phyloP scores from a whole-genome alignment of 2,888 invertebrate species.

The Serripes groenlandicus region DNA sequence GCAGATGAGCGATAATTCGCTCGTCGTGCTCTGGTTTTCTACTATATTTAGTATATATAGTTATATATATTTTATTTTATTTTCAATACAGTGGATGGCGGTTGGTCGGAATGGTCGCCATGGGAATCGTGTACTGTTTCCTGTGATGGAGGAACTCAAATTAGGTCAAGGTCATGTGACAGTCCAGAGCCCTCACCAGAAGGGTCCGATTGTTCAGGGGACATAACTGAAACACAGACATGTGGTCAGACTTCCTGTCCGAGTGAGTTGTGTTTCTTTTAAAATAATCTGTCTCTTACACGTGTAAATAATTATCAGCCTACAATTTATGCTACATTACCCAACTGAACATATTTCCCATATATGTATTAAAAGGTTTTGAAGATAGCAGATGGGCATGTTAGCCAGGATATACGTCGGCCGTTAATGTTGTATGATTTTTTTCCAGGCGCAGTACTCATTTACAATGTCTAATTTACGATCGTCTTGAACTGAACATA shows the following conservation, averaged over 20 bases:
- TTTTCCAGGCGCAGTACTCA: no score
- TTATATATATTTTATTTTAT: background rate
- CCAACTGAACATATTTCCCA: no score
- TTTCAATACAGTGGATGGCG: conserved; percentile 2
- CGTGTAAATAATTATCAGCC: no score
- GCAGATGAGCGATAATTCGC: background rate
- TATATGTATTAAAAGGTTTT: no score
- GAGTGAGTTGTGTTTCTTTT: no score
- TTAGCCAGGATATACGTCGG: no score
- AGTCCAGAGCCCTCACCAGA: background rate
- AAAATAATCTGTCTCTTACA: no score
- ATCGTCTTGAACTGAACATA: no score
- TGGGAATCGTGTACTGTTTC: background rate
- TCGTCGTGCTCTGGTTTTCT: background rate
- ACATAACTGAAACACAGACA: background rate
- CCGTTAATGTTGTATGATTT: no score
- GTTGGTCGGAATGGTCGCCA: conserved; percentile 9
- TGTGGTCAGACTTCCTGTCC: conserved; percentile 10
- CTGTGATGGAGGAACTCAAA: conserved; percentile 5
- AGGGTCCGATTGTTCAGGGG: background rate
- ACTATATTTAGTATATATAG: background rate
- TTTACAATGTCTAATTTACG: no score
- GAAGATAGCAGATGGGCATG: no score
- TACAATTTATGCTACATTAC: no score
- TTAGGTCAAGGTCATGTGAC: conserved; percentile 14